Conservation (phyloP, 1,140 invertebrate genomes). For the Apocrypta bakeri region DNA sequence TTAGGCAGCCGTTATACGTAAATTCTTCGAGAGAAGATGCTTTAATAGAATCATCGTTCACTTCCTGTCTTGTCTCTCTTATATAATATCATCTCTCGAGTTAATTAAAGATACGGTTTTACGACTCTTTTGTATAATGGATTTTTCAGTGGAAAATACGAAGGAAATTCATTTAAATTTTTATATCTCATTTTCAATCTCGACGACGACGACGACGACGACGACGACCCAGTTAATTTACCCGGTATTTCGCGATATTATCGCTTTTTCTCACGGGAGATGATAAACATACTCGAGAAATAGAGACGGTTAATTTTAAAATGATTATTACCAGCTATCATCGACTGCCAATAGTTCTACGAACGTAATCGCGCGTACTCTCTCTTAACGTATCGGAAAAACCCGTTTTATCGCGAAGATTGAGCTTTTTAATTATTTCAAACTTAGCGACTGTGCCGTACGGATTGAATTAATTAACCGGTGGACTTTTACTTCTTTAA, state of each 20-base stretch:
- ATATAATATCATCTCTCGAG: neutral
- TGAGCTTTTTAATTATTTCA: constrained; percentile 12
- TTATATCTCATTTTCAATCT: too few relatives aligned
- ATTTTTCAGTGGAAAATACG: neutral
- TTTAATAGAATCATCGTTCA: neutral
- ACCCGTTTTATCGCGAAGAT: constrained; percentile 11
- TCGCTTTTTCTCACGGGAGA: constrained; percentile 1
- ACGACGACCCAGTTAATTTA: too few relatives aligned
- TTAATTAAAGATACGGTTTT: neutral
- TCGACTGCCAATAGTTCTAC: neutral
- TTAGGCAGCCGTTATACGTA: neutral
- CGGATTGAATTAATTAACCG: neutral
- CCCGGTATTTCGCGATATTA: neutral
- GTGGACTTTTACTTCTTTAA: neutral
- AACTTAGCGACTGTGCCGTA: too few relatives aligned
- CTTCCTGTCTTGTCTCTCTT: too few relatives aligned
- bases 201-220: too few relatives aligned
- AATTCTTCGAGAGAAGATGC: too few relatives aligned
- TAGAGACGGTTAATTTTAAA: neutral
- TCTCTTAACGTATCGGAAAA: neutral
- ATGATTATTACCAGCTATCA: neutral
- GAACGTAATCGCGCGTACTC: too few relatives aligned
- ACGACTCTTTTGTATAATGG: too few relatives aligned
- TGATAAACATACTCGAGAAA: neutral
- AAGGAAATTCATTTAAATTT: neutral